Evolutionary conservation across 2,113 vertebrate genomes (phyloP), one percentile per base, ranked within the genome.

Genomic region (Pseudopodoces humilis): DNA sequence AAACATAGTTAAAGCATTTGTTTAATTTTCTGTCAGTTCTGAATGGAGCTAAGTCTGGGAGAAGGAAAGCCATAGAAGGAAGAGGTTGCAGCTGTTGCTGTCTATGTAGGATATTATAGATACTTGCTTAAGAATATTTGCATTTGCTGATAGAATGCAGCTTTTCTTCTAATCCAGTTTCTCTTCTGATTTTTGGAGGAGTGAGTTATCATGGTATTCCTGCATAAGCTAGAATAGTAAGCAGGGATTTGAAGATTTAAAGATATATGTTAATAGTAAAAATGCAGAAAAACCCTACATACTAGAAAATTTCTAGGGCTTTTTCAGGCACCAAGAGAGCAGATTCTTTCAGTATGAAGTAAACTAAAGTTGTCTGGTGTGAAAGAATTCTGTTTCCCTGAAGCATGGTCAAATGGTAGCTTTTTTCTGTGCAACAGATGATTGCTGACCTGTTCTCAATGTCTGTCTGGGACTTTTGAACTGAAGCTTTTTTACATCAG

Each of bases 51-150:
- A 62, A 39, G 7, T 62, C 33, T 72, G 39, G 19, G 5, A 67
- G 25, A 89, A 52, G 4, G 25, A n/a, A 91, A 77, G 9, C 20
- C 2, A 25, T 43, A 10, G 10, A 77, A 65, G 6, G 25, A 69
- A 69, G 23, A 46, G 20, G 13, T 74, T 77, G 33, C 23, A 55
- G 1, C 37, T 50, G 3, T 70, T 86, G 19, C 13, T 25, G 47
- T 27, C 35, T 5, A 13, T 0, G 0, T 53, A 65, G 64, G 27
- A 14, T n/a, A 5, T 4, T 35, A 17, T 11, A 59, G 23, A 39
- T 55, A 44, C 0, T 43, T 37, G 39, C 9, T 68, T 68, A 39
- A 53, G 30, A 62, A 31, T 41, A 47, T 50, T 55, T 68, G 13
- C 1, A 4, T 92, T 84, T 95, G 41, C 27, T 83, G 33, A 15